These are phyloP conservation scores for Embidobia sp. DNA, from an alignment of 2,888 invertebrate genomes.

Conservation along the genomic window DNA sequence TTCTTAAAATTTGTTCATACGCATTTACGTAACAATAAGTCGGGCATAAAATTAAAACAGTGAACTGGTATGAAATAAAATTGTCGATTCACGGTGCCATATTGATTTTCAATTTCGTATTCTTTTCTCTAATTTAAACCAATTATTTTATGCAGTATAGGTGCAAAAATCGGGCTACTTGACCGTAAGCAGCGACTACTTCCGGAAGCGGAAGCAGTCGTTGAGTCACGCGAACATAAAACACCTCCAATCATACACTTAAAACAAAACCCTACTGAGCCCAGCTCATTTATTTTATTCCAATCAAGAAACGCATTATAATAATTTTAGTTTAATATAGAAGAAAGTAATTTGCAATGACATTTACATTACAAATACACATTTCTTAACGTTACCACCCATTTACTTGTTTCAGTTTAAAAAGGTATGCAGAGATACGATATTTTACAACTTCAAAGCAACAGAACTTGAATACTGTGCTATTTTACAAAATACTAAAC, in stretches of 20 bases:
- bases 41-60: too few species aligned
- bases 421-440: too few species aligned
- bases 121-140: neutral
- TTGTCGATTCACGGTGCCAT: neutral
- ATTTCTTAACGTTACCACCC: too few species aligned
- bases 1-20: too few species aligned
- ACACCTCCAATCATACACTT: constrained; percentile 73
- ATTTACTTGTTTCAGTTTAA: too few species aligned
- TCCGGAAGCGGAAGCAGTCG: constrained; percentile 80
- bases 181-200: constrained; percentile 73
- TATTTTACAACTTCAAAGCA: too few species aligned
- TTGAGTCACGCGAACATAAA: constrained; percentile 81
- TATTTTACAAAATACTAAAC: too few species aligned
- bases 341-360: too few species aligned
- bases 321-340: constrained; percentile 8
- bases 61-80: too few species aligned
- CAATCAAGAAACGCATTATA: constrained; percentile 31
- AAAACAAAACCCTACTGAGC: constrained; percentile 28
- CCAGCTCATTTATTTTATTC: constrained; percentile 36
- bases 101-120: neutral
- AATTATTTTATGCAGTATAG: constrained; percentile 24
- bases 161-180: constrained; percentile 68
- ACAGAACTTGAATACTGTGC: too few species aligned
- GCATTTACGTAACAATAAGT: too few species aligned
- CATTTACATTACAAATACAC: neutral